Base-by-base conservation (phyloP, 1,140 invertebrate species). In the Penaeus vannamei region DNA sequence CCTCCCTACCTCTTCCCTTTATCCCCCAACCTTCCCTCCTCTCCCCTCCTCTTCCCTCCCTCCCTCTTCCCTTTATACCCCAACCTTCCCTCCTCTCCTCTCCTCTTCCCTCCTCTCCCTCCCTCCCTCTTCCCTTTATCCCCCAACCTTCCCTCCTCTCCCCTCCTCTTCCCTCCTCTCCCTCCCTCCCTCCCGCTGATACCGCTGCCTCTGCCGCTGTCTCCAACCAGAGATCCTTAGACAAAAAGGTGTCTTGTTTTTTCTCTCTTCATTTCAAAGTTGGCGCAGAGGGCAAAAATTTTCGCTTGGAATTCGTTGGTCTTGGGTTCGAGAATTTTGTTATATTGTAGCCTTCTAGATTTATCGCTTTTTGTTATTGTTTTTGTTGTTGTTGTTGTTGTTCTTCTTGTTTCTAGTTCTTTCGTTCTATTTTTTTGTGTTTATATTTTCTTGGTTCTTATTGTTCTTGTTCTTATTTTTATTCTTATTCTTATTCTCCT, bases 241-340 rank as follows among this genome's bases (percentile, higher is more conserved):
- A 42, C 64, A 87, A 62, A 53, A 53, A 53, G 53, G 53, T 53
- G 53, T 53, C 69, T 79, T 59, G 0, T 36, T 87, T 87, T 86
- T 87, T 87, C 77, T 81, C 42, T 36, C 86, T 82, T 72, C 86
- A 87, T 82, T 87, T 87, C 86, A 87, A 87, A 87, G 86, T 87
- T 87, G 86, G 86, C 36, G 79, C 86, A 62, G 69, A 61, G 81
- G 77, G 77, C 76, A 87, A 87, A 86, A 86, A 86, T 86, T 61
- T 60, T 61, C 46, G 29, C 42, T 20, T 76, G 22, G n/a, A 76
- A 76, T 76, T 76, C 72, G 42, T 19, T 53, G 72, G 61, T 86
- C 80, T 36, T 32, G 61, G 86, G 77, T 85, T 85, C 69, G 46
- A 76, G 66, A 85, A 77, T 85, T 85, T 77, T 85, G 84, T 85